Base-by-base conservation (phyloP, 1,140 invertebrate species). In the Drosophila azteca region DNA sequence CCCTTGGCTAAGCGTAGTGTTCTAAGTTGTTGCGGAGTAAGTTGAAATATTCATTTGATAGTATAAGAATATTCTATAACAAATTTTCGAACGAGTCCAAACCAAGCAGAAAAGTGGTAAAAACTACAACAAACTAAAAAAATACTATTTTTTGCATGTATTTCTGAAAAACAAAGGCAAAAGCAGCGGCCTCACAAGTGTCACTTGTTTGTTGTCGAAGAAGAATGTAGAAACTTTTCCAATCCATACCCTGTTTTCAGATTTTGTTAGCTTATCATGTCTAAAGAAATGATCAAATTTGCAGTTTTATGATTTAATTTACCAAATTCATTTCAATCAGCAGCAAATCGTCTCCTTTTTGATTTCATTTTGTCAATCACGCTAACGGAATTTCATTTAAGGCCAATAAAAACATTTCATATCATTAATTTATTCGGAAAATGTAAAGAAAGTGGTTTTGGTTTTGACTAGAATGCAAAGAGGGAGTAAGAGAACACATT, bases 241-340 rank as follows among this genome's bases (percentile, higher is more conserved):
- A 39, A 62, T 64, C 62, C 5, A 26, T 26, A 35, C 15, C 57
- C n/a, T 15, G 5, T n/a, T 6, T 26, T 2, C 15, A 48, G 44
- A 13, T 39, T 4, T 35, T 2, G 7, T 8, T 29, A 7, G n/a
- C 68, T 68, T 43, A 68, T 68, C 68, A 69, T 68, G 6, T 45
- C 64, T 29, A 31, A 9, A 15, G 35, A 35, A 58, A 2, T 26
- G n/a, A 31, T 49, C 17, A 20, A 26, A 69, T 69, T 69, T 50
- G 64, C 52, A 69, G 44, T 58, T 69, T 69, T 69, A 69, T 69
- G 66, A 69, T 68, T 69, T 57, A 57, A 69, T 69, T 68, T 69
- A 57, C 66, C 63, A 69, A 69, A 57, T 69, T 51, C 64, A 69
- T 49, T 24, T 51, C 39, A 69, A 69, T 69, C 64, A 69, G 39